Conservation (phyloP, 2,888 invertebrate species). For the Villa cingulata region DNA sequence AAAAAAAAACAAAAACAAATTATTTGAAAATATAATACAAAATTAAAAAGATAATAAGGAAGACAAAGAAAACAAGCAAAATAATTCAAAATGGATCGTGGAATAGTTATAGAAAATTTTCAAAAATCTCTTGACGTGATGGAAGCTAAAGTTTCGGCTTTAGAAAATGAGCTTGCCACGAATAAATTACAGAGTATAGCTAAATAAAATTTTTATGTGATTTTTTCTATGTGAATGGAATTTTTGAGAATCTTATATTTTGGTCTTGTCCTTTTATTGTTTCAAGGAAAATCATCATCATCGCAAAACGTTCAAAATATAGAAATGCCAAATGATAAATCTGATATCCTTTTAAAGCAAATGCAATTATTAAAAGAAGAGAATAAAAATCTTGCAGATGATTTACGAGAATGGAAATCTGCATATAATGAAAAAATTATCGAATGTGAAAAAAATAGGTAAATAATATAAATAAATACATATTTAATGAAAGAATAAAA, state of each 20-base stretch:
- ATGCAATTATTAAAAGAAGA: constrained; percentile 7
- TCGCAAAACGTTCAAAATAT: neutral
- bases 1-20: too few species aligned
- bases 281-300: neutral
- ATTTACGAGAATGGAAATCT: constrained; percentile 10
- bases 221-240: too few species aligned
- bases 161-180: neutral
- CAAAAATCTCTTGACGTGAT: neutral
- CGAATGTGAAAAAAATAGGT: constrained; percentile 13
- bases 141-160: neutral
- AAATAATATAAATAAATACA: too few species aligned
- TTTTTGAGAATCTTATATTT: too few species aligned
- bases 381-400: constrained; percentile 8
- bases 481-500: too few species aligned
- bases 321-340: neutral
- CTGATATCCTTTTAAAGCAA: neutral
- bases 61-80: too few species aligned
- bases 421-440: constrained; percentile 8
- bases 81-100: neutral
- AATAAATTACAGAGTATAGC: too few species aligned
- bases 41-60: too few species aligned
- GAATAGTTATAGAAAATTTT: neutral
- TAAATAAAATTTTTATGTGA: too few species aligned
- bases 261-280: too few species aligned
- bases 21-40: too few species aligned